Conservation (phyloP, 1,140 invertebrate genomes). For the Drosophila kanapiae region DNA sequence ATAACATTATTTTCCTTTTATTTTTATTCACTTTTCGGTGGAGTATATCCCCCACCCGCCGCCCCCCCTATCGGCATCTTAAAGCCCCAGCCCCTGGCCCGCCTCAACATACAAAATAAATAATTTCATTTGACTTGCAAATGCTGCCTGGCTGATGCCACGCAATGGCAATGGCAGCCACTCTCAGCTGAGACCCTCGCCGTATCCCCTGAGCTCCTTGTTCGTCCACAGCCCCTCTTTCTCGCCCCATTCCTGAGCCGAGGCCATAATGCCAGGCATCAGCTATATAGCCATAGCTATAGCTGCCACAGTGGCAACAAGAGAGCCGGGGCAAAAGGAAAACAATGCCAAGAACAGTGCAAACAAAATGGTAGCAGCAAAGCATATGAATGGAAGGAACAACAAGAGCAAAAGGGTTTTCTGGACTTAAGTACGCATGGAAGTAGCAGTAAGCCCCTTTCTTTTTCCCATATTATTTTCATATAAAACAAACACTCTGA, state of each 20-base stretch:
- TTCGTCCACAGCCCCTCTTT: too few relatives aligned
- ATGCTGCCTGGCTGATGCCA: constrained; percentile 62
- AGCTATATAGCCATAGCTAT: constrained; percentile 28
- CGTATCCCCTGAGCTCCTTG: constrained; percentile 6
- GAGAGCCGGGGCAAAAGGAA: constrained; percentile 31
- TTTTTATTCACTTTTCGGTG: constrained; percentile 41
- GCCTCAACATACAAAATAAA: constrained; percentile 54
- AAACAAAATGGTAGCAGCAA: constrained; percentile 65
- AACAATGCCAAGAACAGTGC: constrained; percentile 63
- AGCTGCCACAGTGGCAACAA: constrained; percentile 3
- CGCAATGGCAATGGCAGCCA: constrained; percentile 34
- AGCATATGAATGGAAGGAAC: constrained; percentile 36
- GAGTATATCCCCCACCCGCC: not conserved
- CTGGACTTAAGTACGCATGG: not conserved
- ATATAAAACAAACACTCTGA: not conserved
- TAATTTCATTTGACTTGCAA: constrained; percentile 82
- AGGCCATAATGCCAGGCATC: constrained; percentile 52
- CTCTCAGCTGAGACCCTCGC: constrained; percentile 35
- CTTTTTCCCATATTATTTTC: not conserved
- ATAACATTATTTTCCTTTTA: constrained; percentile 40
- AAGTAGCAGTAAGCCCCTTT: constrained; percentile 5
- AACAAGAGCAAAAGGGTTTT: not conserved
- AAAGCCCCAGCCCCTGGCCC: not conserved
- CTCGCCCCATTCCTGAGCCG: constrained; percentile 1
- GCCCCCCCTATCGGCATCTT: constrained; percentile 24